Evolutionary conservation across 2,888 invertebrate species (phyloP).

Genomic region (Epistrophe grossulariae): DNA sequence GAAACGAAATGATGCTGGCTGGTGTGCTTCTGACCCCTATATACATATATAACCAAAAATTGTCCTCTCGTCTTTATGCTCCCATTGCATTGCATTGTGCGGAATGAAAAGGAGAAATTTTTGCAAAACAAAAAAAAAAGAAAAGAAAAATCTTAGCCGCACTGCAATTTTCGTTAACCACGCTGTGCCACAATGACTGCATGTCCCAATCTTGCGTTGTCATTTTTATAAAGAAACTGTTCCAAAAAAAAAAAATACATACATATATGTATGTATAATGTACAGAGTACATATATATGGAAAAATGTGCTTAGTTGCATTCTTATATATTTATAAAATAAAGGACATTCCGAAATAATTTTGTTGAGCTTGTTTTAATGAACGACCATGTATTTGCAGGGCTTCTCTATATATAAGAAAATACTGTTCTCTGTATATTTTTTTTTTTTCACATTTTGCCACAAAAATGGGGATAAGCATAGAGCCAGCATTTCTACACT

Average conservation of each 20-base stretch:
- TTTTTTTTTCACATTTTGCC: constrained; percentile 44
- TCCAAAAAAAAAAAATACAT: neutral
- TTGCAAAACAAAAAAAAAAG: too few species aligned
- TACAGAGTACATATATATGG: neutral
- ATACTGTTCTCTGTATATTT: constrained; percentile 10
- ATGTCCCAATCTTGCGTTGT: constrained; percentile 63
- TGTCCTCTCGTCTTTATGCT: neutral
- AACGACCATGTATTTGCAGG: constrained; percentile 62
- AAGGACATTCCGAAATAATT: constrained; percentile 72
- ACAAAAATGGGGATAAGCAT: constrained; percentile 27
- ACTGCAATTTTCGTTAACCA: constrained; percentile 65
- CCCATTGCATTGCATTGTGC: constrained; percentile 22
- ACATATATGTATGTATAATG: neutral
- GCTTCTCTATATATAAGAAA: constrained; percentile 1
- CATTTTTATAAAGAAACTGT: constrained; percentile 60
- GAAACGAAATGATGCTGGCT: constrained; percentile 36
- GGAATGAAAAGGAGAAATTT: constrained; percentile 4
- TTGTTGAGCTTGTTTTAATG: constrained; percentile 70
- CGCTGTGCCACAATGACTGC: constrained; percentile 53
- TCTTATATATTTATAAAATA: constrained; percentile 72
- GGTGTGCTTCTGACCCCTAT: constrained; percentile 45
- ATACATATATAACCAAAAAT: constrained; percentile 44
- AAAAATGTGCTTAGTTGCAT: constrained; percentile 68
- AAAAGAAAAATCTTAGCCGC: constrained; percentile 46
- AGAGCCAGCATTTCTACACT: constrained; percentile 21